phyloP scores from a whole-genome alignment of 2,888 invertebrate species.

The Trichopria drosophilae region DNA sequence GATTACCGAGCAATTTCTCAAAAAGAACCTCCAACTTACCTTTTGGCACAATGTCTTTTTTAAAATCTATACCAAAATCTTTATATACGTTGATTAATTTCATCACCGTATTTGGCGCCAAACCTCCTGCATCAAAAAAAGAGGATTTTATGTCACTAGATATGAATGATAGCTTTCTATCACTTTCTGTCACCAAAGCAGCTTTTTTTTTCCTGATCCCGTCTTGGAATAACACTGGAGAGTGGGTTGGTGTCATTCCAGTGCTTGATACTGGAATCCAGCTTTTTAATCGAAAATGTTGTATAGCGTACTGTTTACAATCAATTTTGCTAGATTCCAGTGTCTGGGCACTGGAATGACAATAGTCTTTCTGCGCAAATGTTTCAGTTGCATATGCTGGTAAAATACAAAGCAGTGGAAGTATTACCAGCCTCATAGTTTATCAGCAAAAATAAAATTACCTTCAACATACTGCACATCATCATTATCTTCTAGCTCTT shows the following conservation, averaged over 20 bases:
- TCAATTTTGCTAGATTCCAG: too few species aligned
- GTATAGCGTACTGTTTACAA: too few species aligned
- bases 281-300: too few species aligned
- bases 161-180: constrained; percentile 11
- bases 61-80: constrained; percentile 7
- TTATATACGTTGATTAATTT: constrained; percentile 9
- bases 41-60: constrained; percentile 12
- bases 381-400: constrained; percentile 8
- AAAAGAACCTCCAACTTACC: constrained; percentile 12
- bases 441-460: constrained; percentile 16
- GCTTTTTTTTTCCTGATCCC: background rate
- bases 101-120: constrained; percentile 7
- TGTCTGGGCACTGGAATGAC: too few species aligned
- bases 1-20: constrained; percentile 5
- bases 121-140: constrained; percentile 10
- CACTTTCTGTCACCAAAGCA: constrained; percentile 11
- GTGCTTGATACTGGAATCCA: too few species aligned
- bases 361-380: too few species aligned
- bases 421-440: constrained; percentile 10
- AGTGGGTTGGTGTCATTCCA: too few species aligned
- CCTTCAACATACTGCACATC: constrained; percentile 10
- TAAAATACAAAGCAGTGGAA: constrained; percentile 10
- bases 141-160: constrained; percentile 14
- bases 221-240: constrained; percentile 6
- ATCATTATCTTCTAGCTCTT: constrained; percentile 9